Percentiles rank a stretch among this genome's conserved stretches.
Conservation (phyloP, 2,888 invertebrate genomes). For the Mythimna pallens region DNA sequence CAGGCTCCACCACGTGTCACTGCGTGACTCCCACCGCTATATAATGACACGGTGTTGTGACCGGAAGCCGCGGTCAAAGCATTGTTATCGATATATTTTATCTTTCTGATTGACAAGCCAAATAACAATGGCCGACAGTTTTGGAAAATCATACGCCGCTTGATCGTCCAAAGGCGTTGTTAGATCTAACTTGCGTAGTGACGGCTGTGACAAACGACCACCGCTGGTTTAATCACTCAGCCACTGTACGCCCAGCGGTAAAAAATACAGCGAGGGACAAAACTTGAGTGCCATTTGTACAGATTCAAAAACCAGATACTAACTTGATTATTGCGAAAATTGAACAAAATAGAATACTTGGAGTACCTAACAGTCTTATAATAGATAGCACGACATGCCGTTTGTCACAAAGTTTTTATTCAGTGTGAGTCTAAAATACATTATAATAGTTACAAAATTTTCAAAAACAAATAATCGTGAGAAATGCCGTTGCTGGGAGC, state of each 20-base stretch:
- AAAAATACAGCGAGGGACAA: constrained; percentile 26
- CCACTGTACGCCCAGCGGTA: neutral
- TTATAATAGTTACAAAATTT: constrained; percentile 15
- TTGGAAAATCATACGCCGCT: constrained; percentile 6
- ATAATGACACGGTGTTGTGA: constrained; percentile 15
- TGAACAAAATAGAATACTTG: neutral
- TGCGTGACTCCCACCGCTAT: constrained; percentile 27
- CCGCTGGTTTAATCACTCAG: constrained; percentile 12
- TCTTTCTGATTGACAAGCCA: constrained; percentile 18
- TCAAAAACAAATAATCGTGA: constrained; percentile 20
- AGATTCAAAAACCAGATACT: neutral
- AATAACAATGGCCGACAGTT: constrained; percentile 12
- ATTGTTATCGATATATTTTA: constrained; percentile 24
- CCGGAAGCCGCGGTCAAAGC: neutral
- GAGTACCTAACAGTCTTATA: too few relatives aligned
- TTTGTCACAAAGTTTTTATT: constrained; percentile 39
- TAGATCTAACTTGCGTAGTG: constrained; percentile 1
- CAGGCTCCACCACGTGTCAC: neutral
- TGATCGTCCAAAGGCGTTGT: neutral
- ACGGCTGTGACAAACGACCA: constrained; percentile 22
- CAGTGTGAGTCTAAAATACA: constrained; percentile 2
- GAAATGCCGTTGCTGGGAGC: constrained; percentile 1
- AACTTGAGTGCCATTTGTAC: neutral
- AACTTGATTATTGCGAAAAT: neutral
- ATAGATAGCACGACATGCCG: neutral